These are phyloP conservation scores for Dunckerocampus dactyliophorus DNA, from an alignment of 2,113 vertebrate species.

Conservation along the genomic window DNA sequence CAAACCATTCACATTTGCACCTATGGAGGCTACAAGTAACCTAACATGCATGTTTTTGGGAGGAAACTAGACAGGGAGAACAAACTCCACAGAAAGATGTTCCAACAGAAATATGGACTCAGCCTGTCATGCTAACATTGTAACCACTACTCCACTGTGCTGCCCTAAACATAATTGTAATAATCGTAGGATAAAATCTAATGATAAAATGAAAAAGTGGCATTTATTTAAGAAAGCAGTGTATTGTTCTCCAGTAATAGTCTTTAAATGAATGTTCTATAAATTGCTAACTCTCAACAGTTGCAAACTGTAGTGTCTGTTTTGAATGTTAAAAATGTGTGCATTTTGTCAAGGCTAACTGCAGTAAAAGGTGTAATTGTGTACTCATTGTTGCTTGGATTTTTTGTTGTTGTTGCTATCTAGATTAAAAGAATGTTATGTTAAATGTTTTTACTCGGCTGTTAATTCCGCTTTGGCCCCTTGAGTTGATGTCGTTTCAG, in stretches of 20 bases:
- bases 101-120: no score
- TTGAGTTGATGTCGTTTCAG: neutral
- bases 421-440: neutral
- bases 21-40: no score
- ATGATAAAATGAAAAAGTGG: neutral
- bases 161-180: neutral
- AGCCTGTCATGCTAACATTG: no score
- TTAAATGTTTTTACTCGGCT: neutral
- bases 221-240: neutral
- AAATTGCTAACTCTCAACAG: neutral
- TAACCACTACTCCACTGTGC: no score
- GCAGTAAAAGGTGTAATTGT: no score
- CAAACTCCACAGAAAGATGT: no score
- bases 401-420: no score
- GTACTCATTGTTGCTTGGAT: no score
- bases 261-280: neutral
- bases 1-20: no score
- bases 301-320: neutral
- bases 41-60: no score
- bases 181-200: neutral
- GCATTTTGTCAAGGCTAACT: neutral
- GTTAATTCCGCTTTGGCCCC: neutral
- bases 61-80: no score
- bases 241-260: neutral
- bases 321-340: neutral